These are phyloP conservation scores for Pelodiscus sinensis DNA, from an alignment of 2,113 vertebrate genomes.

Conservation along the genomic window DNA sequence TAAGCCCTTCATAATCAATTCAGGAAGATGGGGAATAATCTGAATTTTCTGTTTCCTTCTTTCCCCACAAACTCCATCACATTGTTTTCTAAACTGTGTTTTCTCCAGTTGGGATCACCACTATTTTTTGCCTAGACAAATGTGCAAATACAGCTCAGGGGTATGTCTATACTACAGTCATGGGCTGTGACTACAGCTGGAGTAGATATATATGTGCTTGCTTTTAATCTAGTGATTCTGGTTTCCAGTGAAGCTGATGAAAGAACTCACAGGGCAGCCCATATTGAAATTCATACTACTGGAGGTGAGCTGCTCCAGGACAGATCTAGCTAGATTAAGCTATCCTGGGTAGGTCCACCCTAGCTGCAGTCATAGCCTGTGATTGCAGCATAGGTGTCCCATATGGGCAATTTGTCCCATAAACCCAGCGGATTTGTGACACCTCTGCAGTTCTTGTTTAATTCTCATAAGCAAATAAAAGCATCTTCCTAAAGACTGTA, in stretches of 20 bases:
- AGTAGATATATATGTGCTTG: not conserved
- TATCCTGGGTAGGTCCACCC: no score
- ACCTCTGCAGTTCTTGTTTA: not conserved
- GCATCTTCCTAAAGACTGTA: not conserved
- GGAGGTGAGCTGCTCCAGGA: no score
- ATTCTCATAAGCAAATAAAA: not conserved
- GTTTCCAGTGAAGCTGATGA: no score
- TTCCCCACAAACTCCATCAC: not conserved
- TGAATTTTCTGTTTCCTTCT: not conserved
- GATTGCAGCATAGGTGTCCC: no score
- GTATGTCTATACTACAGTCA: not conserved
- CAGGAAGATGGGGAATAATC: not conserved
- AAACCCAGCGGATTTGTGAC: not conserved
- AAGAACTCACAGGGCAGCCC: no score
- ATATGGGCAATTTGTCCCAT: not conserved
- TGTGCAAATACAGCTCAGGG: fast-evolving
- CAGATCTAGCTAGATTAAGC: no score
- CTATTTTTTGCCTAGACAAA: not conserved
- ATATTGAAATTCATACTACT: no score
- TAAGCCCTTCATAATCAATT: not conserved
- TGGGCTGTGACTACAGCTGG: not conserved
- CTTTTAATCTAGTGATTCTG: no score
- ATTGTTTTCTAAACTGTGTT: not conserved
- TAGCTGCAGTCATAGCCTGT: no score
- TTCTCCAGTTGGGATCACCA: not conserved